Evolutionary conservation across 2,888 invertebrate genomes (phyloP).

Genomic region (Scotopteryx bipunctaria): DNA sequence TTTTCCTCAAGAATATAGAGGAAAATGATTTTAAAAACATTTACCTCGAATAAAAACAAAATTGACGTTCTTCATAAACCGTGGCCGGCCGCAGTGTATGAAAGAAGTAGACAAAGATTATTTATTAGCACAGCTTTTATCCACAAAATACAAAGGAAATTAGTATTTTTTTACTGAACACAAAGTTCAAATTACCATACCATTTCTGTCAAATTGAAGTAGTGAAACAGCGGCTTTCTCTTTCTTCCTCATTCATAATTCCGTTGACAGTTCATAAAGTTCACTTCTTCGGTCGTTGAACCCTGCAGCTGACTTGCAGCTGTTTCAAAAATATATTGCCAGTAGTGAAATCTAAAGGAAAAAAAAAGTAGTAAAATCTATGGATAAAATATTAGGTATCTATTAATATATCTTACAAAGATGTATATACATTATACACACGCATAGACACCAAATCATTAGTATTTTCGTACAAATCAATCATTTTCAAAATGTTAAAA

Average conservation of each 20-base stretch:
- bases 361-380: background rate
- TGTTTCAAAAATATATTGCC: constrained; percentile 14
- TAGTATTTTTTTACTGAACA: background rate
- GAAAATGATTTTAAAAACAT: constrained; percentile 56
- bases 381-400: too few species aligned
- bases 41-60: constrained; percentile 39
- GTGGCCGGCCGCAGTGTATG: background rate
- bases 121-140: background rate
- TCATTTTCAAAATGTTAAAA: too few species aligned
- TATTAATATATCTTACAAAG: too few species aligned
- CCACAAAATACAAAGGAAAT: background rate
- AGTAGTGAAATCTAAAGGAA: background rate
- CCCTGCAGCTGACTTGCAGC: constrained; percentile 46
- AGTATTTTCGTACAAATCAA: too few species aligned
- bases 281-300: constrained; percentile 46
- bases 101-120: background rate
- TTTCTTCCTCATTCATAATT: constrained; percentile 37
- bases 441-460: too few species aligned
- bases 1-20: constrained; percentile 44
- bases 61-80: background rate
- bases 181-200: constrained; percentile 20
- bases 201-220: background rate
- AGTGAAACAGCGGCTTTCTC: constrained; percentile 31
- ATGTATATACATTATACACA: too few species aligned
- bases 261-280: constrained; percentile 36